Evolutionary conservation across 2,888 invertebrate genomes (phyloP), one percentile per base, ranked within the genome.

Genomic region (Pomacea canaliculata): DNA sequence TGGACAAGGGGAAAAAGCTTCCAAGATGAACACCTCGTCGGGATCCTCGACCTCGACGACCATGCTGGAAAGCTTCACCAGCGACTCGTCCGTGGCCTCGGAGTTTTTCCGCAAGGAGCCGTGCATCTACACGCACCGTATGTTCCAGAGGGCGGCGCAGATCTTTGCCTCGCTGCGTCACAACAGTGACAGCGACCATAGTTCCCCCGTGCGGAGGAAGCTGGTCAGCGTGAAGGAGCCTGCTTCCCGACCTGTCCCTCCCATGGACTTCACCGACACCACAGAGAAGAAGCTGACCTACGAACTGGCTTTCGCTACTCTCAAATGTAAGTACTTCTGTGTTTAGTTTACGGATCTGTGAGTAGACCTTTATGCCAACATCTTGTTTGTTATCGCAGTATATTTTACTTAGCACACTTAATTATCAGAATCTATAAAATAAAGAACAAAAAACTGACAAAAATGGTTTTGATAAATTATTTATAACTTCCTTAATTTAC

Each of bases 311-410:
- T 89, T 88, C 80, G 82, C 83, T 67, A 83, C 88, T 8, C 80
- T 90, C 48, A 90, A 89, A 85, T 90, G 90, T 90, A 84, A 88
- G 90, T 89, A 82, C 63, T 63, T 63, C 27, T 12, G 63, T 63
- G 19, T 18, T 60, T 19, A 37, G 37, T 37, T 37, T 37, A 5
- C 37, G 37, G 37, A 37, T 37, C 37, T 37, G 3, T 1, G 5
- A 3, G 37, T 5, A 37, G 37, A 37, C 37, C 37, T 37, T 37
- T 5, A 5, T 37, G 3, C 37, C 37, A 37, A 37, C 37, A 5
- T 37, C 37, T 37, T 37, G 37, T 37, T 37, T 37, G 0, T 37
- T 37, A 37, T 37, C 37, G 37, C 37, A 37, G 37, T 37, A 5
- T 5, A 37, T 3, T 37, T 37, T 5, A 37, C 37, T 37, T 37